Conservation (phyloP, 2,888 invertebrate species). For the Brachyptera putata region DNA sequence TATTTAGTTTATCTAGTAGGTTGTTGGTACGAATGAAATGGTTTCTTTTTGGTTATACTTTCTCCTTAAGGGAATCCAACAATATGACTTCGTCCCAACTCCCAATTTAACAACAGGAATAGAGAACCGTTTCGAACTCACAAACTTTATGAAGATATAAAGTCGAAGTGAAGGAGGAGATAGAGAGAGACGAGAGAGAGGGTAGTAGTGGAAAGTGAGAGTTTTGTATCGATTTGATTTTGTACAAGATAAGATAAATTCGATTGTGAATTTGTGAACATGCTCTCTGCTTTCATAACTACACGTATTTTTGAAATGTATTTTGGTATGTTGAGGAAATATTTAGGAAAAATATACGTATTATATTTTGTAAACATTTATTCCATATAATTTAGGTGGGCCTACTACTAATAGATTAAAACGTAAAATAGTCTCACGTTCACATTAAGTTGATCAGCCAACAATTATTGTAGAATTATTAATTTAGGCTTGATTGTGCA, state of each 20-base stretch:
- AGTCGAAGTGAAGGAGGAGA: conserved; percentile 15
- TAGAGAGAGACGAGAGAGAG: not conserved
- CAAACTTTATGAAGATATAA: conserved; percentile 22
- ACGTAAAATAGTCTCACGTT: too few species aligned
- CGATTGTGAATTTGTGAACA: not conserved
- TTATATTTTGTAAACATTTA: too few species aligned
- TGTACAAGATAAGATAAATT: not conserved
- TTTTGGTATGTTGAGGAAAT: too few species aligned
- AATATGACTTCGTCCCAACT: not conserved
- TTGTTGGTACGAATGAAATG: not conserved
- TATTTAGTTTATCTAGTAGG: too few species aligned
- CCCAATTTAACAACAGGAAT: conserved; percentile 17
- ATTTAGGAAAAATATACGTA: too few species aligned
- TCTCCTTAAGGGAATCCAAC: conserved; percentile 1
- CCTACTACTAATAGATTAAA: too few species aligned
- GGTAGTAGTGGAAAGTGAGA: not conserved
- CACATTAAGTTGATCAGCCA: too few species aligned
- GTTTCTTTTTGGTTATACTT: not conserved
- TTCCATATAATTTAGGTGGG: too few species aligned
- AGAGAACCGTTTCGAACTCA: conserved; percentile 6
- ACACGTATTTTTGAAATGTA: too few species aligned
- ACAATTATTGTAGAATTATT: too few species aligned
- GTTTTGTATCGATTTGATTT: not conserved
- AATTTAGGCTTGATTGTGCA: too few species aligned
- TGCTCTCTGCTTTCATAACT: not conserved